Percentiles rank a stretch among this genome's conserved stretches.
Conservation (phyloP, 2,113 vertebrate species). For the Dasyprocta punctata region DNA sequence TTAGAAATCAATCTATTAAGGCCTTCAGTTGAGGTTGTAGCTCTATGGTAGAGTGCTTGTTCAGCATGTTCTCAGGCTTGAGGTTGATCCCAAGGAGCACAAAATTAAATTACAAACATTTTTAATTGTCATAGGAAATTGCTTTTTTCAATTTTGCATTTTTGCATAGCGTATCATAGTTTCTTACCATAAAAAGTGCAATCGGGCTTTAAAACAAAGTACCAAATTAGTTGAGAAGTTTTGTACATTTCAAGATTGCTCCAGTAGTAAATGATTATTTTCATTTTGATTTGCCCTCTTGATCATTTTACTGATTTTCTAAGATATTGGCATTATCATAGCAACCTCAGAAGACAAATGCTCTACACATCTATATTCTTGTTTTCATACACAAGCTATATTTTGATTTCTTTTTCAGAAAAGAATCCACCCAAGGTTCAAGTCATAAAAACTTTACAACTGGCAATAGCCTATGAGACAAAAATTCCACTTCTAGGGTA, state of each 20-base stretch:
- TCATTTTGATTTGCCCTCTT: not conserved
- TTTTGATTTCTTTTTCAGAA: not conserved
- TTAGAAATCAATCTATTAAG: conserved; percentile 21
- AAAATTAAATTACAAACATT: not conserved
- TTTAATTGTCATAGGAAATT: not conserved
- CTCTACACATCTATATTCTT: not conserved
- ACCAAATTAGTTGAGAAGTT: no score
- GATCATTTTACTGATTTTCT: not conserved
- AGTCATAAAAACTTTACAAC: not conserved
- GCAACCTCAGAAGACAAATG: not conserved
- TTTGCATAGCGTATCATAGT: not conserved
- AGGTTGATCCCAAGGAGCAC: no score
- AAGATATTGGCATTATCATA: not conserved
- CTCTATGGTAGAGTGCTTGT: not conserved
- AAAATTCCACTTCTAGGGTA: conserved; percentile 3
- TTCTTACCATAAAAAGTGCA: not conserved
- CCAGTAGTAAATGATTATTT: conserved; percentile 36
- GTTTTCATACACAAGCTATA: not conserved
- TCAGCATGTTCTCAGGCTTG: not conserved
- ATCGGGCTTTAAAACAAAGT: no score
- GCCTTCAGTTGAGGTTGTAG: not conserved
- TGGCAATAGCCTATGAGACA: not conserved
- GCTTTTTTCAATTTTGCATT: conserved; percentile 32
- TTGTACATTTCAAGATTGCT: not conserved
- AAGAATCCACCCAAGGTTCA: not conserved